phyloP scores from a whole-genome alignment of 2,113 vertebrate species.

The Gnathonemus longibarbis region DNA sequence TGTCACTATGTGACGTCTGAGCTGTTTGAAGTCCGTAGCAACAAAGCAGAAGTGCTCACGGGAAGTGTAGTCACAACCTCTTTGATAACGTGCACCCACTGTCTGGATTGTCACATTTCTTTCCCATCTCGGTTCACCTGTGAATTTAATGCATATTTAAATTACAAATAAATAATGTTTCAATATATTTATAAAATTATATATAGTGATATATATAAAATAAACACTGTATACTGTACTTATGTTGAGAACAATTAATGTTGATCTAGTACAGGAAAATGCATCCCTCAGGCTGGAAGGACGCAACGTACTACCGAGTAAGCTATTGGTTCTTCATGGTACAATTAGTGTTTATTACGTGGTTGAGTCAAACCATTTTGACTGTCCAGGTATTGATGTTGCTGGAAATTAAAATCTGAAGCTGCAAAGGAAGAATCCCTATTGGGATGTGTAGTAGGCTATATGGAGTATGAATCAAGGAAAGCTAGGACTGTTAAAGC shows the following conservation, averaged over 20 bases:
- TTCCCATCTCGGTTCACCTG: not conserved
- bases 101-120: not conserved
- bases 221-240: not conserved
- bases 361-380: not conserved
- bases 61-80: conserved; percentile 45
- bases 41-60: conserved; percentile 18
- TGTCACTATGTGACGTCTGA: conserved; percentile 35
- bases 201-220: too few species aligned
- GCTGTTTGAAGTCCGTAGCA: conserved; percentile 42
- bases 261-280: too few species aligned
- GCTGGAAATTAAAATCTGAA: not conserved
- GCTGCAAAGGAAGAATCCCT: not conserved
- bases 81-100: not conserved
- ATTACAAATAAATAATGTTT: not conserved
- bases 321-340: not conserved
- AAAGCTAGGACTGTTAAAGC: not conserved
- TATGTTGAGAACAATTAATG: not conserved
- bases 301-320: too few species aligned
- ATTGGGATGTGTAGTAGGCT: not conserved
- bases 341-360: not conserved
- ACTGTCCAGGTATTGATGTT: not conserved
- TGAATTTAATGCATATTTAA: not conserved
- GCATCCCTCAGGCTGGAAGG: too few species aligned
- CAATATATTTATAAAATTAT: not conserved
- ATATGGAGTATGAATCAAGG: not conserved